Base-by-base conservation (phyloP, 2,888 invertebrate species). In the Lasioglossum calceatum region DNA sequence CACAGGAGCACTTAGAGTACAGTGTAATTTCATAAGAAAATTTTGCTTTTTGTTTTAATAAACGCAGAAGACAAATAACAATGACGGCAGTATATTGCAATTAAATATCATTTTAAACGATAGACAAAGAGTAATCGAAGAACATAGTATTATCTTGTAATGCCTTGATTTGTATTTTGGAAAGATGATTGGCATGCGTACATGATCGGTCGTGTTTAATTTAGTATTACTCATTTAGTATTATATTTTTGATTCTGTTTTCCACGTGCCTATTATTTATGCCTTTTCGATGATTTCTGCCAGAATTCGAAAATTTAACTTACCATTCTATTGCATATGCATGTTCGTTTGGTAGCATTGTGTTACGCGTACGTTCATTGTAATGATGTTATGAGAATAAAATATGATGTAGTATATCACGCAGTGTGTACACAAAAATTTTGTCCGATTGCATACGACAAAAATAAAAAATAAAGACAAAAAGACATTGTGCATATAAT, bases 1-100 rank as follows among this genome's bases (percentile, higher is more conserved):
- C 91, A 91, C 87, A 73, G 76, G 83, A 92, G 87, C 83, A 92
- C 87, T 87, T 87, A 84, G 85, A 88, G 77, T 87, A 83, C 85
- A 84, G 84, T 85, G 87, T 91, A 87, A 75, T 89, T 80, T 82
- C 74, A 87, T 87, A 86, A 72, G 32, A 72, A 81, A 71, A 50
- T 87, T 77, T 87, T 86, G 85, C 89, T 90, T 87, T 86, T 79
- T 80, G 89, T 87, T 88, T 78, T 77, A 90, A 90, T 89, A 88
- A 87, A 90, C 88, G 84, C 88, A 87, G 84, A 87, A 70, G 79
- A 87, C 77, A 82, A 82, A 85, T 84, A 86, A 61, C 72, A 86
- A 87, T 87, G 67, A 67, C 87, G 81, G 81, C 87, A 84, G 88
- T 84, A 87, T 58, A 58, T 72, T 79, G 80, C 83, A 89, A 85